Evolutionary conservation across 2,888 invertebrate genomes (phyloP).

Genomic region (Archips crataeganus): DNA sequence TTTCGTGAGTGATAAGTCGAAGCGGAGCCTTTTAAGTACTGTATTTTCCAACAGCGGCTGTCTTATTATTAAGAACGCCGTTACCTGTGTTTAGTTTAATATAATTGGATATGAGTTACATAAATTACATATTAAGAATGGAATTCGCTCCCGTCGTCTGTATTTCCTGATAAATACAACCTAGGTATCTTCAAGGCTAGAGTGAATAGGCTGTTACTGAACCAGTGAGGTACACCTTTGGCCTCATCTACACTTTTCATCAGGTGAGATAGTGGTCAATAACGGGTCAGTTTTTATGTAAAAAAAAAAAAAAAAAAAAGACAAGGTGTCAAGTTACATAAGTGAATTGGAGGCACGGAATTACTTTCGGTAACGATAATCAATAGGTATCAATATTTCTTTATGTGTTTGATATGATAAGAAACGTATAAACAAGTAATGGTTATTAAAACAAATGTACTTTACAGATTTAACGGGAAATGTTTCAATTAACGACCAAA

Average conservation of each 20-base stretch:
- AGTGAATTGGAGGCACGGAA: conserved; percentile 5
- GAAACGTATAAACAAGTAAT: no score
- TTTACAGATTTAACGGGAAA: neutral
- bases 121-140: conserved; percentile 16
- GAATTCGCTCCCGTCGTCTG: no score
- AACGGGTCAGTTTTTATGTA: no score
- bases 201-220: no score
- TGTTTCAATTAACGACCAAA: neutral
- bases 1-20: conserved; percentile 16
- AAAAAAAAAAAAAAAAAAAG: no score
- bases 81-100: conserved; percentile 6
- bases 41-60: neutral
- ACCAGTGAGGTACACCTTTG: no score
- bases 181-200: no score
- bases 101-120: conserved; percentile 19
- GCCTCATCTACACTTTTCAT: no score
- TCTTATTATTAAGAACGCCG: neutral
- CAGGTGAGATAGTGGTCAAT: no score
- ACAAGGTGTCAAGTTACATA: conserved; percentile 20
- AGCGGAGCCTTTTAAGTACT: neutral
- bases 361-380: conserved; percentile 5
- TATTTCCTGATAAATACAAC: no score
- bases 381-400: neutral
- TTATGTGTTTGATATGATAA: no score
- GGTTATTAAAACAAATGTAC: no score